Percentiles rank a stretch among this genome's conserved stretches.
phyloP scores from a whole-genome alignment of 2,113 vertebrate genomes.

The Eulemur rufifrons region DNA sequence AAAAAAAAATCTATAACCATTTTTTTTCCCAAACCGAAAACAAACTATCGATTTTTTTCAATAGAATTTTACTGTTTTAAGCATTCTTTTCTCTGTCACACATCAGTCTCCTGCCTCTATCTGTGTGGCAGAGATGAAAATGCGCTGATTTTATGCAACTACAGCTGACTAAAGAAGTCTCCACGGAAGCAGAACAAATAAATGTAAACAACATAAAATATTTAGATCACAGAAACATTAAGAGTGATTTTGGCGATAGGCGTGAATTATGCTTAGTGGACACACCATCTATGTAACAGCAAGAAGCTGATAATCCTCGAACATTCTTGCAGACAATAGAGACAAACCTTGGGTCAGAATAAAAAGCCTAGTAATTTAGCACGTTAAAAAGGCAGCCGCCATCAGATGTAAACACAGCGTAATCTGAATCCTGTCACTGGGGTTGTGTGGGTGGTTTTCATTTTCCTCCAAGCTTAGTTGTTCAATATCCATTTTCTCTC shows the following conservation, averaged over 20 bases:
- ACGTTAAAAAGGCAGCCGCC: slow-evolving; percentile 42
- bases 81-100: slow-evolving; percentile 41
- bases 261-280: slow-evolving; percentile 71
- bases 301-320: slow-evolving; percentile 61
- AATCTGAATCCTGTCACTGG: not conserved
- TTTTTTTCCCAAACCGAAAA: slow-evolving; percentile 64
- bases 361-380: not conserved
- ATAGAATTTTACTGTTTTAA: slow-evolving; percentile 74
- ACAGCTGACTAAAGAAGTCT: slow-evolving; percentile 70
- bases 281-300: slow-evolving; percentile 53
- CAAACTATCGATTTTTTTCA: slow-evolving; percentile 72
- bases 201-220: slow-evolving; percentile 82
- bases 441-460: not conserved
- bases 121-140: slow-evolving; percentile 67
- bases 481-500: slow-evolving; percentile 57
- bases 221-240: slow-evolving; percentile 78
- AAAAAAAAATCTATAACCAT: slow-evolving; percentile 56
- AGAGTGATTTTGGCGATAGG: slow-evolving; percentile 56
- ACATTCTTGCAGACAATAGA: slow-evolving; percentile 50
- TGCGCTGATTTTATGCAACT: slow-evolving; percentile 51
- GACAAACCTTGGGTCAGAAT: slow-evolving; percentile 29
- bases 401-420: not conserved
- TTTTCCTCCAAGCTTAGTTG: slow-evolving; percentile 57
- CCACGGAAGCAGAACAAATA: slow-evolving; percentile 67
- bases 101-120: slow-evolving; percentile 62